Evolutionary conservation across 30 jellyfish, hydroid and myxozoan species (phyloP).

Genomic region (Nemopilema nomurai): DNA sequence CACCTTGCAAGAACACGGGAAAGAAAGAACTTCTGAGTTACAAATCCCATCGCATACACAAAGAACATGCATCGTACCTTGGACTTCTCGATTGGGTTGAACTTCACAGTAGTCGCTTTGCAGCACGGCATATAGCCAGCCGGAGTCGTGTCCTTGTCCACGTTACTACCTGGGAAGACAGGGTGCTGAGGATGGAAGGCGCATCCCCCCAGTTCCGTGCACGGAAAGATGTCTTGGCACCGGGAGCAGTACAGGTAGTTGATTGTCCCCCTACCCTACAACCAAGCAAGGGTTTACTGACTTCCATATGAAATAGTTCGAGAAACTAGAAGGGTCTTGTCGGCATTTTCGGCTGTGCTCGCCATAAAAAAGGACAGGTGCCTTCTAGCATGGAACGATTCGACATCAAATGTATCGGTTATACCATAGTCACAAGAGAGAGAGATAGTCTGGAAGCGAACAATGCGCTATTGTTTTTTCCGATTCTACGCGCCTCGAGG

Average conservation of each 20-base stretch:
- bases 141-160: not conserved
- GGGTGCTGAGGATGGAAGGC: conserved; percentile 81
- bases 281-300: not conserved
- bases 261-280: conserved; percentile 74
- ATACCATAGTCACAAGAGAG: too few species aligned
- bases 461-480: too few species aligned
- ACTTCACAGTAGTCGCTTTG: conserved; percentile 51
- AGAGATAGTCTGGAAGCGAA: too few species aligned
- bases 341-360: too few species aligned
- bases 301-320: too few species aligned
- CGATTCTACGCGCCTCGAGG: too few species aligned
- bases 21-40: not conserved
- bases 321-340: too few species aligned
- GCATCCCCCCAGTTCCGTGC: conserved; percentile 70
- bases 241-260: conserved; percentile 72
- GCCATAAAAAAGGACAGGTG: too few species aligned
- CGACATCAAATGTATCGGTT: too few species aligned
- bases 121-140: conserved; percentile 81
- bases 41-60: not conserved
- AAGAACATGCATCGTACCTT: conserved; percentile 20
- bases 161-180: not conserved
- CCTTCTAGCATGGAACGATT: too few species aligned
- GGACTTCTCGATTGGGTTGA: conserved; percentile 55
- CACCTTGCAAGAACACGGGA: too few species aligned
- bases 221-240: conserved; percentile 75